Evolutionary conservation across 2,888 invertebrate species (phyloP), one percentile per base, ranked within the genome.

Genomic region (Cephus runcator): DNA sequence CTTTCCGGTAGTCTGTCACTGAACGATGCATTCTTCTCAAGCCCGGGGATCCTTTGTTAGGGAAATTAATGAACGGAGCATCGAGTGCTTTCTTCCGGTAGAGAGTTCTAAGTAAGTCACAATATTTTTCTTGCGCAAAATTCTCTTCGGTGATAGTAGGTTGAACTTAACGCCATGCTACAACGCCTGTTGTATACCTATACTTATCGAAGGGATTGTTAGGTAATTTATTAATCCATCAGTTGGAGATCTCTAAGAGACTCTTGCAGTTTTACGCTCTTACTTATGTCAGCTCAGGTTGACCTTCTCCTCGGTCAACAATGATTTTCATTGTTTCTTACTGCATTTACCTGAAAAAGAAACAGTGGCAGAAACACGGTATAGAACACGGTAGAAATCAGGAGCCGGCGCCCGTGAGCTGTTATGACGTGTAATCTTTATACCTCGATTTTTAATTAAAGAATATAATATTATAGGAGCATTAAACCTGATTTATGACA

Each of bases 401-500:
- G 23, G 75, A 76, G 73, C 56, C 33, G 33, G 79, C 79, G 78
- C 77, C 33, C 75, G 74, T 74, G 56, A 56, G 23, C 79, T 86
- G 81, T 85, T 86, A 76, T 84, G 85, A 84, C 84, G 83, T 81
- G 83, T 80, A 85, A 86, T 86, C 85, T 86, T 85, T 85, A 83
- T 86, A 84, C 82, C 81, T 79, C 79, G 84, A 87, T 87, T 88
- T 89, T 88, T 87, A 88, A 88, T 89, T 88, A 87, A 88, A 84
- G 85, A 87, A 87, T 87, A 85, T 85, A 87, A 87, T 88, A 87
- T 86, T 83, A 85, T 84, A 83, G 82, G 83, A 83, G 85, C 86
- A 82, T 83, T 84, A 82, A 83, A 82, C 77, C 82, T 88, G 87
- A 87, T 87, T 89, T 87, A 88, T 86, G 81, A 82, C 81, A 73